These are phyloP conservation scores for Gymnoscopelus braueri DNA, from an alignment of 2,797 vertebrate genomes.

Conservation along the genomic window DNA sequence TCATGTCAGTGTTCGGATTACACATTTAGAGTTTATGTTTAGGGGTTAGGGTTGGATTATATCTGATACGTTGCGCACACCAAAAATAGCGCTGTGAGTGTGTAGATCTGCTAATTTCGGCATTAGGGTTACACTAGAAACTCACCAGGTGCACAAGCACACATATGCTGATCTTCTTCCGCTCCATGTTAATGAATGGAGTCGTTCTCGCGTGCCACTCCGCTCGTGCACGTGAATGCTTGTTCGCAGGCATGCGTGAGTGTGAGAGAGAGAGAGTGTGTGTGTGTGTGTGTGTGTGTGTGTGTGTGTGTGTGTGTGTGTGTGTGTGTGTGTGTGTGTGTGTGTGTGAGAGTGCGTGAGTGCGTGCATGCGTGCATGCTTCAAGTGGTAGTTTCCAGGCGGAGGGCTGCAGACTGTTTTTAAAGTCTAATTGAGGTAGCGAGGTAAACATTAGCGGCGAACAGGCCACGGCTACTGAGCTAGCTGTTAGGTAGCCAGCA, in stretches of 20 bases:
- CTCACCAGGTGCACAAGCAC: too few species aligned
- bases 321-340: neutral
- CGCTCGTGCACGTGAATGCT: neutral
- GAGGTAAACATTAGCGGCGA: conserved; percentile 16
- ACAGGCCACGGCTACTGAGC: conserved; percentile 30
- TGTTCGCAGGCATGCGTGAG: neutral
- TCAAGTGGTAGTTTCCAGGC: too few species aligned
- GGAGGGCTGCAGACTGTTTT: conserved; percentile 37
- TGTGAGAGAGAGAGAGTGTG: neutral
- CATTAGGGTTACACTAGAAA: too few species aligned
- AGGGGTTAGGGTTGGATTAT: too few species aligned
- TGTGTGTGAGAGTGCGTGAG: neutral
- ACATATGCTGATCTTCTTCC: too few species aligned
- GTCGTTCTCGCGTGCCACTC: neutral
- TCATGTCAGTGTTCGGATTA: too few species aligned
- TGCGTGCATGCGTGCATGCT: neutral
- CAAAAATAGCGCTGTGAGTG: too few species aligned
- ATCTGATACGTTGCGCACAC: too few species aligned
- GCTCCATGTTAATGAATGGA: too few species aligned
- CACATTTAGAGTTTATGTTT: too few species aligned
- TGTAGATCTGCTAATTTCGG: too few species aligned
- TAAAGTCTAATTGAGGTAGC: conserved; percentile 21
- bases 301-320: conserved; percentile 12
- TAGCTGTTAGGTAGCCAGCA: conserved; percentile 16
- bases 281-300: conserved; percentile 9